Evolutionary conservation across 2,888 invertebrate species (phyloP).

Genomic region (Acanthosepion pharaonis): DNA sequence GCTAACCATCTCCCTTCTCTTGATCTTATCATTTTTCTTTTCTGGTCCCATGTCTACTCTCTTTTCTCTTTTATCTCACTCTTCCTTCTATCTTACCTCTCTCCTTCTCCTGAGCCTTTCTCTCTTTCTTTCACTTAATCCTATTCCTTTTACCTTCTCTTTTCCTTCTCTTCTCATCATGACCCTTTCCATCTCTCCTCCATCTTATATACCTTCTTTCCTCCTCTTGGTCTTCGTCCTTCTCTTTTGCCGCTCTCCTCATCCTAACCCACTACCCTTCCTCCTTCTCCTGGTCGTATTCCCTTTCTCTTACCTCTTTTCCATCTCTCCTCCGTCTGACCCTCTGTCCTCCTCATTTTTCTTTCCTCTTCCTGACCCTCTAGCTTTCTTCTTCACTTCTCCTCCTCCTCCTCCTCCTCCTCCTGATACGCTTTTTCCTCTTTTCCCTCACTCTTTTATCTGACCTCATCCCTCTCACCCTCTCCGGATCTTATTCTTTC

Average conservation of each 20-base stretch:
- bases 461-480: not conserved
- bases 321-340: too few species aligned
- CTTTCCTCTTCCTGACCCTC: too few species aligned
- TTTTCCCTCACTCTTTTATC: not conserved
- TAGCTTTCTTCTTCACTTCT: not conserved
- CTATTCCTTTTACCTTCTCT: not conserved
- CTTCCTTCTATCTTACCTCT: not conserved
- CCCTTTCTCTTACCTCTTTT: too few species aligned
- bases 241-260: not conserved
- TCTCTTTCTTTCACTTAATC: not conserved
- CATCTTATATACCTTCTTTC: not conserved
- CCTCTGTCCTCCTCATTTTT: too few species aligned
- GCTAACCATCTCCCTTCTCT: too few species aligned
- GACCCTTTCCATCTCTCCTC: not conserved
- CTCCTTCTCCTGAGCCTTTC: not conserved
- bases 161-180: not conserved
- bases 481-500: not conserved
- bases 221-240: not conserved
- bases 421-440: not conserved
- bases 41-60: too few species aligned
- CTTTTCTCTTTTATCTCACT: not conserved
- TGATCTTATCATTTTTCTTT: too few species aligned
- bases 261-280: too few species aligned
- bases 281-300: too few species aligned
- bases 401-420: not conserved